Evolutionary conservation across 2,113 vertebrate species (phyloP), one percentile per base, ranked within the genome.

Genomic region (Symphodus melops): DNA sequence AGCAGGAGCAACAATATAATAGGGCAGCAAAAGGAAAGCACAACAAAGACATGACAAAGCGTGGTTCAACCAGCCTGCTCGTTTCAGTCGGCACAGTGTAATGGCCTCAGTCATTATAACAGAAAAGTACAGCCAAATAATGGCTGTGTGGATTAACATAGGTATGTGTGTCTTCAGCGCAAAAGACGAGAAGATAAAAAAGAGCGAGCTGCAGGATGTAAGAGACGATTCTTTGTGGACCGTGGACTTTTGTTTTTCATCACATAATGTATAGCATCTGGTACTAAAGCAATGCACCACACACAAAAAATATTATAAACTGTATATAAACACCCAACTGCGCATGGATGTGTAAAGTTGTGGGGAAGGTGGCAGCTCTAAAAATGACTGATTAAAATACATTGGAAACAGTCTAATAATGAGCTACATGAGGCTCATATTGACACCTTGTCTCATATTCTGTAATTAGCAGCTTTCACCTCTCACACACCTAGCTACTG

Each of bases 381-480:
- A 72, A 73, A 41, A 61, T 68, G 36, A 36, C 62, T 60, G 59
- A 76, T 68, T 65, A 36, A 82, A 68, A 67, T 68, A 16, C 46
- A 48, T 19, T 8, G 3, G 46, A 25, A 75, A 56, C 21, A 39
- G 65, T 53, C 25, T 77, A 61, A 83, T 85, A 54, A 86, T 81
- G 55, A 55, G 68, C 53, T 59, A 71, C 79, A 81, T 53, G 57
- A 79, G 65, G 62, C 12, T 21, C 83, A 68, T 66, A 85, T 65
- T 85, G 86, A 86, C 91, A 91, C 85, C 77, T 89, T 85, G 67
- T 82, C 86, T 83, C 74, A 75, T 68, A 66, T 41, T 48, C 48
- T 79, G 72, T 89, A 90, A 93, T 94, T 92, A 93, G 72, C 71
- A 77, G 69, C 77, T 64, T 84, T 68, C 68, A 78, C 65, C 46